Percentiles rank a stretch among this genome's conserved stretches.
Evolutionary conservation across 2,797 vertebrate genomes (phyloP).

Genomic region (Rhinophrynus dorsalis): DNA sequence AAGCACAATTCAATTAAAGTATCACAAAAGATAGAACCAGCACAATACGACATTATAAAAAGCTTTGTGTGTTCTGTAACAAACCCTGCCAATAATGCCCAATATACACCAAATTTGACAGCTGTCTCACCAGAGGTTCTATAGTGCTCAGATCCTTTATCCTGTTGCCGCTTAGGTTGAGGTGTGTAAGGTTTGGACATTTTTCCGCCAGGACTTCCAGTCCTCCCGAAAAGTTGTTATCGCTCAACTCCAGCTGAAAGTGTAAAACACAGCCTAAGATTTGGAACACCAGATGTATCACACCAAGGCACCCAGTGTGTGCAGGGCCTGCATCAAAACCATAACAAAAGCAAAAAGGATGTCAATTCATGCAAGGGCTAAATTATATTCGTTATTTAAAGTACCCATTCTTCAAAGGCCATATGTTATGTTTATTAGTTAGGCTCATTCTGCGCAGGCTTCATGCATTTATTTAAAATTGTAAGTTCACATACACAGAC

Average conservation of each 20-base stretch:
- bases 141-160: constrained; percentile 99
- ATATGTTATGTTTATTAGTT: too few relatives aligned
- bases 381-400: too few relatives aligned
- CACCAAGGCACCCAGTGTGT: background rate
- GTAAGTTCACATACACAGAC: too few relatives aligned
- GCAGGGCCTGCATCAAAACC: background rate
- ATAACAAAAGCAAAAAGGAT: constrained; percentile 7
- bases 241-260: constrained; percentile 92
- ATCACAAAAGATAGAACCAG: too few relatives aligned
- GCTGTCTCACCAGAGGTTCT: constrained; percentile 89
- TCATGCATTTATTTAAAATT: too few relatives aligned
- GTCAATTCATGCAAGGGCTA: constrained; percentile 12
- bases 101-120: background rate
- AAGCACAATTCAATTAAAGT: too few relatives aligned
- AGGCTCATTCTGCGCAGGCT: too few relatives aligned
- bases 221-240: constrained; percentile 98
- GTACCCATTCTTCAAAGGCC: too few relatives aligned
- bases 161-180: constrained; percentile 99
- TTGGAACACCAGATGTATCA: background rate
- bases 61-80: too few relatives aligned
- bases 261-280: constrained; percentile 20
- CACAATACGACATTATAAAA: too few relatives aligned
- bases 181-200: constrained; percentile 97
- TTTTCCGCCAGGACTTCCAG: constrained; percentile 96
- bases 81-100: too few relatives aligned